Evolutionary conservation across 1,140 invertebrate species (phyloP).

Genomic region (Macrobrachium rosenbergii): DNA sequence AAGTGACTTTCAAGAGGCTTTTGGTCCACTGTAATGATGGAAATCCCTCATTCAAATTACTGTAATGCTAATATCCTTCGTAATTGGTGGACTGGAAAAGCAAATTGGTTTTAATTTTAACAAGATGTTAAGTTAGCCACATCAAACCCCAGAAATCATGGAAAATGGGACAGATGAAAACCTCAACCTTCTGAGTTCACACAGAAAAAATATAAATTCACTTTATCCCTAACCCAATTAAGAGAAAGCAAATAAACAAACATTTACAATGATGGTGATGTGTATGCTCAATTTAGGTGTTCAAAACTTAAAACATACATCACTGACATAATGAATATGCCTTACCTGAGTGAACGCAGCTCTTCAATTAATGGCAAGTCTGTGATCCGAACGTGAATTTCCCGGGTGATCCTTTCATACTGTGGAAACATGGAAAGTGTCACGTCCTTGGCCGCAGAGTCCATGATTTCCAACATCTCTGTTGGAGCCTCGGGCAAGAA

Average conservation of each 20-base stretch:
- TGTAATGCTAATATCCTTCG: no score
- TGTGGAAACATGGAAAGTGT: constrained; percentile 96
- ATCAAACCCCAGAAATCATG: no score
- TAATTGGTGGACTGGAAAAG: no score
- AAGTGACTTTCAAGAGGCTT: no score
- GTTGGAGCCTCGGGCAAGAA: constrained; percentile 97
- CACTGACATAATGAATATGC: neutral
- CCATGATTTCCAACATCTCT: constrained; percentile 96
- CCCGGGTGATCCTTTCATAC: constrained; percentile 92
- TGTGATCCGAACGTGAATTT: constrained; percentile 94
- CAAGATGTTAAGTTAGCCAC: no score
- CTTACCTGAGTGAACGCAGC: constrained; percentile 87
- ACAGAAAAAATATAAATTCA: neutral
- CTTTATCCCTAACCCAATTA: neutral
- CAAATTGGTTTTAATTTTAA: no score
- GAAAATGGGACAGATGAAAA: no score
- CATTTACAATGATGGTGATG: neutral
- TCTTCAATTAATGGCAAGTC: constrained; percentile 97
- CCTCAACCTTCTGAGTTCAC: no score
- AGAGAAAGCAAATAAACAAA: neutral
- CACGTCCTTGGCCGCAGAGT: constrained; percentile 86
- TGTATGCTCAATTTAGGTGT: neutral
- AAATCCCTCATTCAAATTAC: no score
- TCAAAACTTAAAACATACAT: neutral
- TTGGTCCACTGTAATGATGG: no score